These are phyloP conservation scores for Zoanthus gigantus DNA, from an alignment of 92 coral and sea anemone genomes.

Conservation along the genomic window DNA sequence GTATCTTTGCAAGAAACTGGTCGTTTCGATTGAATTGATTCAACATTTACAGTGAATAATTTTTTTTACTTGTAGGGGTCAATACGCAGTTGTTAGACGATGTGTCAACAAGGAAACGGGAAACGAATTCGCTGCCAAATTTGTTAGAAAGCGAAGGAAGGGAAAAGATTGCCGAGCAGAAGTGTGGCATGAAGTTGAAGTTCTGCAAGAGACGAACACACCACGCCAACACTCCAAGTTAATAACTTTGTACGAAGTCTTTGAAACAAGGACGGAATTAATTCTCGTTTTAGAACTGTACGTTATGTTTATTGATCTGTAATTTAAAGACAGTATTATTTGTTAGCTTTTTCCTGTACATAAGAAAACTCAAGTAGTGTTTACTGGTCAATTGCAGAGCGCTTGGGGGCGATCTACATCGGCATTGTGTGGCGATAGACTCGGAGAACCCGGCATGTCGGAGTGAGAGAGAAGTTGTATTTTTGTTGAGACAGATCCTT, in stretches of 20 bases:
- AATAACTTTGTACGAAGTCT: constrained; percentile 82
- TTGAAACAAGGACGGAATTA: constrained; percentile 85
- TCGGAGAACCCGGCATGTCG: constrained; percentile 86
- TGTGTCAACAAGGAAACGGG: constrained; percentile 79
- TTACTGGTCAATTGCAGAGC: constrained; percentile 69
- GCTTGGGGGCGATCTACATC: constrained; percentile 92
- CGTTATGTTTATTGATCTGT: constrained; percentile 18
- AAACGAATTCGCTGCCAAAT: constrained; percentile 83
- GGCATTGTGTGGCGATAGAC: constrained; percentile 89
- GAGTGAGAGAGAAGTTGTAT: constrained; percentile 93
- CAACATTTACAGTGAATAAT: background rate
- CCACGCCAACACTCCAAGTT: constrained; percentile 87
- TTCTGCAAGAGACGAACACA: constrained; percentile 68
- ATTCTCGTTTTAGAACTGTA: constrained; percentile 87
- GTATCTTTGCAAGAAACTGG: background rate
- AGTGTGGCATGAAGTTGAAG: constrained; percentile 96
- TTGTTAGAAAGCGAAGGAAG: constrained; percentile 89
- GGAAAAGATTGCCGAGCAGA: constrained; percentile 90
- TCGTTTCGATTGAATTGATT: background rate
- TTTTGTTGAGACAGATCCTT: constrained; percentile 82
- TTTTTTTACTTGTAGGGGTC: constrained; percentile 67
- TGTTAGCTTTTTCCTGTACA: constrained; percentile 6
- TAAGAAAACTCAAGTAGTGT: constrained; percentile 31
- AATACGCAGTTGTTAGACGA: constrained; percentile 84
- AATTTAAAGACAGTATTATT: constrained; percentile 47